Percentiles rank a stretch among this genome's conserved stretches.
phyloP scores from a whole-genome alignment of 2,888 invertebrate species.

The Flexamia atlantica region DNA sequence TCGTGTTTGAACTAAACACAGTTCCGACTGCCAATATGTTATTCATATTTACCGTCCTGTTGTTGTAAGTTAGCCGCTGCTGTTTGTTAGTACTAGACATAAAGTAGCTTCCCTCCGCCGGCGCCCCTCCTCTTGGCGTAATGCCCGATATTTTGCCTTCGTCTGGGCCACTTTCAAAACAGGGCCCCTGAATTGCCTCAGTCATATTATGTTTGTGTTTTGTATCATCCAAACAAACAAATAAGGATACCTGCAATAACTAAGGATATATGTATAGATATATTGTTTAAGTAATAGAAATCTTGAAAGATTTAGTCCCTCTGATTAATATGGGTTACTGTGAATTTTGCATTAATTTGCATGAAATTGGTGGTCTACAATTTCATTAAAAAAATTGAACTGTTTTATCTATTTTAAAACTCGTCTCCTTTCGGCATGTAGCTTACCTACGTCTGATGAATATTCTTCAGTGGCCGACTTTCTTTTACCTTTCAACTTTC shows the following conservation, averaged over 20 bases:
- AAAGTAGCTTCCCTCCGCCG: not conserved
- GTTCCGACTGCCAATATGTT: not conserved
- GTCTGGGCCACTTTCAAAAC: slow-evolving; percentile 24
- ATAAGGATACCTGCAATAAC: not conserved
- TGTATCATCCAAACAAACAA: slow-evolving; percentile 17
- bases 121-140: not conserved
- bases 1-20: not conserved
- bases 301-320: too few species aligned
- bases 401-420: too few species aligned
- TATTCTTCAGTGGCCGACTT: too few species aligned
- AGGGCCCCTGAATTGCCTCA: not conserved
- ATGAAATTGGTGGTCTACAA: too few species aligned
- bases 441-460: too few species aligned
- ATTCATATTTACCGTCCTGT: slow-evolving; percentile 9
- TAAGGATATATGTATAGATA: too few species aligned
- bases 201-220: not conserved
- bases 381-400: too few species aligned
- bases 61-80: not conserved
- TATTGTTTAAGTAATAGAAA: too few species aligned
- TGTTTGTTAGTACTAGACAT: slow-evolving; percentile 29
- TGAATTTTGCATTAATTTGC: too few species aligned
- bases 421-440: too few species aligned
- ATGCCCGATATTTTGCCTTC: slow-evolving; percentile 10
- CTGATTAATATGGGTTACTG: too few species aligned
- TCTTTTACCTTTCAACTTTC: too few species aligned